phyloP scores from a whole-genome alignment of 2,888 invertebrate species.

The Spodoptera exigua region DNA sequence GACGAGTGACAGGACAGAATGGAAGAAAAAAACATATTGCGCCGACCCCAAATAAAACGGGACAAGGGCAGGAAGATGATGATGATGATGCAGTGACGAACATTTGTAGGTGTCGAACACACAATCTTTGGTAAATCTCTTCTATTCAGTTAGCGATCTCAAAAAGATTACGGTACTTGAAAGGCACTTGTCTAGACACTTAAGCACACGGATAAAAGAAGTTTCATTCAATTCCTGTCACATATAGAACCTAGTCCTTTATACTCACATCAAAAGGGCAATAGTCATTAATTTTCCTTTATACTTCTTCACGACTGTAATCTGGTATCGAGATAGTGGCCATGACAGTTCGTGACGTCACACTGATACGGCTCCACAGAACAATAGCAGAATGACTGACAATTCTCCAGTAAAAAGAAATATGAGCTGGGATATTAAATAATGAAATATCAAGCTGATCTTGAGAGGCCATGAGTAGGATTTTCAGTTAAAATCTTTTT shows the following conservation, averaged over 20 bases:
- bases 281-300: slow-evolving; percentile 43
- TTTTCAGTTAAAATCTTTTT: slow-evolving; percentile 10
- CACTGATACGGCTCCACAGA: slow-evolving; percentile 14
- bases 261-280: slow-evolving; percentile 29
- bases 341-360: slow-evolving; percentile 21
- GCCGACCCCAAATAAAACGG: too few relatives aligned
- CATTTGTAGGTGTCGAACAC: too few relatives aligned
- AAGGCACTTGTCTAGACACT: slow-evolving; percentile 12
- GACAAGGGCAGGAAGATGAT: too few relatives aligned
- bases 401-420: slow-evolving; percentile 23
- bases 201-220: slow-evolving; percentile 33
- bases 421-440: slow-evolving; percentile 33
- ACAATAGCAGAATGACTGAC: slow-evolving; percentile 38
- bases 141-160: too few relatives aligned
- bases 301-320: slow-evolving; percentile 30
- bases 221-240: slow-evolving; percentile 37
- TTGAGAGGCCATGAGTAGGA: slow-evolving; percentile 25
- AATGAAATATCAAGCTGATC: slow-evolving; percentile 29
- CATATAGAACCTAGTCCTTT: slow-evolving; percentile 38
- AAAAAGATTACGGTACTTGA: too few relatives aligned
- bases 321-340: slow-evolving; percentile 30
- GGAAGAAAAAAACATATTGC: too few relatives aligned
- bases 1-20: too few relatives aligned
- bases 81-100: neutral
- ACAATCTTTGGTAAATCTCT: too few relatives aligned